phyloP scores from a whole-genome alignment of 1,140 invertebrate genomes.

The Heterodera carotae region DNA sequence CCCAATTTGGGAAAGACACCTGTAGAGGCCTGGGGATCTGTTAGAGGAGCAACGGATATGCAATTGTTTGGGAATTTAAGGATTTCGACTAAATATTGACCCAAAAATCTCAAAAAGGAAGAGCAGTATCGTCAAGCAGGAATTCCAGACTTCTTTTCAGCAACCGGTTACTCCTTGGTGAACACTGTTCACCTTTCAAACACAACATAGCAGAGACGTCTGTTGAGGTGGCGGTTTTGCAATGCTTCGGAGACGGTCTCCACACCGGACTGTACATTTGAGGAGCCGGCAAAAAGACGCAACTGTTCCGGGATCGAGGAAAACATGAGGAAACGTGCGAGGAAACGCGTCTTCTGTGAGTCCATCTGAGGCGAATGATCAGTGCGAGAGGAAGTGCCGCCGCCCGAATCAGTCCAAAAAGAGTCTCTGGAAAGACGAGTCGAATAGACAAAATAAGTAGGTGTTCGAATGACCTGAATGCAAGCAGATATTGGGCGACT shows the following conservation, averaged over 20 bases:
- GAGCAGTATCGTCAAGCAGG: no score
- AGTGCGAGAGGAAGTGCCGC: constrained; percentile 59
- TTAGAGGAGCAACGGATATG: no score
- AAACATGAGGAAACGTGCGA: constrained; percentile 60
- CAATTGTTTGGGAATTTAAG: no score
- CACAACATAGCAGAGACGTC: constrained; percentile 72
- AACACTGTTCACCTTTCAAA: neutral
- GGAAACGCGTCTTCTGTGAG: constrained; percentile 47
- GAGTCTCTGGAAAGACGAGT: constrained; percentile 11
- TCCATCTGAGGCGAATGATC: constrained; percentile 35
- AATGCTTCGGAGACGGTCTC: constrained; percentile 83
- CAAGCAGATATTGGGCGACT: constrained; percentile 82
- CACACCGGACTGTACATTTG: constrained; percentile 82
- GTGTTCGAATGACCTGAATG: constrained; percentile 76
- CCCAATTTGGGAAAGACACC: no score
- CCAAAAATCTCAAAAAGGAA: no score
- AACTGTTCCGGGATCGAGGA: constrained; percentile 77
- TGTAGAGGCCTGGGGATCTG: no score
- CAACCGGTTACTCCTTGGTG: no score
- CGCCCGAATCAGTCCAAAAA: constrained; percentile 23
- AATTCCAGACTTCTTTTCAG: no score
- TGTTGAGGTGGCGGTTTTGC: constrained; percentile 82
- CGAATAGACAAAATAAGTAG: constrained; percentile 32
- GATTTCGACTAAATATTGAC: no score
- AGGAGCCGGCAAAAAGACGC: constrained; percentile 84